Conservation (phyloP, 2,888 invertebrate species). For the Tillus elongatus region DNA sequence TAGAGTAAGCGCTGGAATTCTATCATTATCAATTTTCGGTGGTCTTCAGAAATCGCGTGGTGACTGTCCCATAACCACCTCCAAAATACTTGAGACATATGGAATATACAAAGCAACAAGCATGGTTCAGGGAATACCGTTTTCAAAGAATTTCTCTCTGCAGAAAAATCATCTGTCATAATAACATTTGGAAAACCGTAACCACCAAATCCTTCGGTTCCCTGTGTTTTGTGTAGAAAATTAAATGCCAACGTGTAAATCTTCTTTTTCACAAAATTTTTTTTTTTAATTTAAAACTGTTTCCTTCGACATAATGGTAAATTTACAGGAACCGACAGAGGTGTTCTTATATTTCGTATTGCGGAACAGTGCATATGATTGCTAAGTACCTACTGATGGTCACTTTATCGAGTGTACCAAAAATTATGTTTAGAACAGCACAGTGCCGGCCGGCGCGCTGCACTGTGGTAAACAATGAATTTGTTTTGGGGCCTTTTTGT, state of each 20-base stretch:
- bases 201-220: slow-evolving; percentile 3
- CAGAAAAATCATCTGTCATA: slow-evolving; percentile 9
- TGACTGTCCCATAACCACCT: slow-evolving; percentile 4
- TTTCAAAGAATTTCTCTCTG: slow-evolving; percentile 5
- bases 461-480: no score
- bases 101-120: slow-evolving; percentile 10
- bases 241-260: slow-evolving; percentile 12
- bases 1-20: slow-evolving; percentile 2
- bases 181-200: slow-evolving; percentile 10
- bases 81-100: slow-evolving; percentile 3
- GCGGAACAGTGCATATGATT: no score
- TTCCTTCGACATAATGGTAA: no score
- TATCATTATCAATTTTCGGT: slow-evolving; percentile 2
- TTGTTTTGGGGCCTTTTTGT: no score
- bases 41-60: slow-evolving; percentile 1
- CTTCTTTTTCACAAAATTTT: slow-evolving; percentile 4
- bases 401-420: no score
- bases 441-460: no score
- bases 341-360: no score
- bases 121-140: slow-evolving; percentile 11
- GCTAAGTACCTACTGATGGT: no score
- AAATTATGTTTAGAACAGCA: no score
- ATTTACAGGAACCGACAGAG: no score
- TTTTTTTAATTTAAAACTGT: slow-evolving; percentile 2
- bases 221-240: slow-evolving; percentile 5